Evolutionary conservation across 2,113 vertebrate genomes (phyloP).

Genomic region (Sinocyclocheilus grahami): DNA sequence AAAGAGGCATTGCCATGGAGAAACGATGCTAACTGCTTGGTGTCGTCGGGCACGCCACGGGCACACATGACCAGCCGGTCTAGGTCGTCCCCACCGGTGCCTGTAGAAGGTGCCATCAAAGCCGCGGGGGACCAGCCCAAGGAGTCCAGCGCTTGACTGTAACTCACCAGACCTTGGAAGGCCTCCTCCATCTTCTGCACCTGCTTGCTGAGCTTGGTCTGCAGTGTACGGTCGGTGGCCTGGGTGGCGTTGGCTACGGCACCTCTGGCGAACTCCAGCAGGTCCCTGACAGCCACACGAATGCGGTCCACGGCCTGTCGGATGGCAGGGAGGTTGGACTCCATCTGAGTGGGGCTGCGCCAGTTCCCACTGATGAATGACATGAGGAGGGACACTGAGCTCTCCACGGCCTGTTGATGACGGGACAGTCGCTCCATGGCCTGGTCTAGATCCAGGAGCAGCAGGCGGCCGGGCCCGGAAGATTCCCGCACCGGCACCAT

Average conservation of each 20-base stretch:
- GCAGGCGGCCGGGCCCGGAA: conserved; percentile 71
- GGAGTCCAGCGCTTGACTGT: conserved; percentile 85
- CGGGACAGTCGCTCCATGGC: conserved; percentile 92
- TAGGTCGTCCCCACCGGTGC: conserved; percentile 80
- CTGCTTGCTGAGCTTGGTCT: conserved; percentile 89
- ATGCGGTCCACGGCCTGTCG: conserved; percentile 79
- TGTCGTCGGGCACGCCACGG: conserved; percentile 88
- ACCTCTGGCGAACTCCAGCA: conserved; percentile 89
- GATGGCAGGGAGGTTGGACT: conserved; percentile 78
- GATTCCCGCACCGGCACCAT: conserved; percentile 82
- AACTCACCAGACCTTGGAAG: conserved; percentile 85
- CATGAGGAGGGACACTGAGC: conserved; percentile 89
- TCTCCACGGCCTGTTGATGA: conserved; percentile 83
- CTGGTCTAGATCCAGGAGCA: conserved; percentile 88
- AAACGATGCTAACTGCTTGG: conserved; percentile 96
- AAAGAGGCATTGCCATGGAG: conserved; percentile 93
- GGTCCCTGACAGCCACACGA: conserved; percentile 82
- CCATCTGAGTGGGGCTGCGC: conserved; percentile 83
- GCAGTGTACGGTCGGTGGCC: conserved; percentile 89
- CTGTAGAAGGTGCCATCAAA: conserved; percentile 66
- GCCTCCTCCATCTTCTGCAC: conserved; percentile 97
- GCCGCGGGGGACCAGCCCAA: conserved; percentile 80
- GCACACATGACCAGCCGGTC: conserved; percentile 92
- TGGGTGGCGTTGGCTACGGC: conserved; percentile 87
- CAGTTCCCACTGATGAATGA: conserved; percentile 86